A percentile compares a stretch with the other conserved stretches of the same genome.
Evolutionary conservation across 2,888 invertebrate genomes (phyloP).

Genomic region (Drosophila rellima): DNA sequence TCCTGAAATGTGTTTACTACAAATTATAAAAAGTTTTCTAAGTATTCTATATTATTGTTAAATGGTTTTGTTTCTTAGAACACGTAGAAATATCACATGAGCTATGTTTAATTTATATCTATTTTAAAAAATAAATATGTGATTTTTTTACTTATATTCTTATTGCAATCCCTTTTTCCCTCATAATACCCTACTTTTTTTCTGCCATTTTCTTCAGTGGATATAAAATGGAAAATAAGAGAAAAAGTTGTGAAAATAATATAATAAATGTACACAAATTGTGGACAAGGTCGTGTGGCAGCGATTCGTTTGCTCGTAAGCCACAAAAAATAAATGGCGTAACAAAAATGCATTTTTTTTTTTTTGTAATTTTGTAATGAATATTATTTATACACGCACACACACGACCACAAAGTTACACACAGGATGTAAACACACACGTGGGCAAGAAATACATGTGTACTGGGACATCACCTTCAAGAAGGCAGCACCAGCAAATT

Average conservation of each 20-base stretch:
- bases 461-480: conserved; percentile 35
- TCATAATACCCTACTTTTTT: not conserved
- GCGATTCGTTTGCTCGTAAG: conserved; percentile 20
- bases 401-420: conserved; percentile 1
- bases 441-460: conserved; percentile 26
- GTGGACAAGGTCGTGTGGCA: conserved; percentile 37
- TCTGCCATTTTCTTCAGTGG: not conserved
- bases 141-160: no score
- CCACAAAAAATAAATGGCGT: conserved; percentile 51
- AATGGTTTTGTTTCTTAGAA: no score
- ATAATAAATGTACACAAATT: conserved; percentile 53
- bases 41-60: no score
- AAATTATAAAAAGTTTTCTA: no score
- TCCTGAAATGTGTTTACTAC: not conserved
- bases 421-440: conserved; percentile 15
- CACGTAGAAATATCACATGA: no score
- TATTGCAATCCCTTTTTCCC: no score
- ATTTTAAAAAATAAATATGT: no score
- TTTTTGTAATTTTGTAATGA: conserved; percentile 63
- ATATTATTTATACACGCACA: conserved; percentile 52
- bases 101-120: no score
- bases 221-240: conserved; percentile 1
- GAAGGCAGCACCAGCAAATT: conserved; percentile 56
- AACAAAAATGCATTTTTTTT: conserved; percentile 31
- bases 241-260: conserved; percentile 17